These are phyloP conservation scores for Apodemus sylvaticus DNA, from an alignment of 2,113 vertebrate genomes.

Conservation along the genomic window DNA sequence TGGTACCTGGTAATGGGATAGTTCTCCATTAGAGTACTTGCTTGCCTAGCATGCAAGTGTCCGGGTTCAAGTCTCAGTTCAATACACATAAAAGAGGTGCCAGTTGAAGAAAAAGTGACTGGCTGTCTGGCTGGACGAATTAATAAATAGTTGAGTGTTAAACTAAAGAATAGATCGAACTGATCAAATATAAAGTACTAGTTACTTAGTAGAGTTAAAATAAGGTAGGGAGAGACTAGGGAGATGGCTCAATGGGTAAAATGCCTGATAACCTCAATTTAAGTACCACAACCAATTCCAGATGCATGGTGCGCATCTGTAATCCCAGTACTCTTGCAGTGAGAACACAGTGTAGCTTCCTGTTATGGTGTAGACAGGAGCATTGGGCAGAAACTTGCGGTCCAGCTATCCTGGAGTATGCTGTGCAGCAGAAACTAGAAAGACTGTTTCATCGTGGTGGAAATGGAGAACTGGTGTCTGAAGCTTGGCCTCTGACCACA, in stretches of 20 bases:
- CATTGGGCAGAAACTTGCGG: background rate
- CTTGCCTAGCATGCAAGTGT: background rate
- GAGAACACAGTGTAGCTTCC: no score
- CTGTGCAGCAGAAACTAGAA: background rate
- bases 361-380: background rate
- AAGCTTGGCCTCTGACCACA: background rate
- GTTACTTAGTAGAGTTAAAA: slow-evolving; percentile 48
- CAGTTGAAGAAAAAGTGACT: background rate
- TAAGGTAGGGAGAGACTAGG: background rate
- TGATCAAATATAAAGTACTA: background rate
- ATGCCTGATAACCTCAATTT: background rate
- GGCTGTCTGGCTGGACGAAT: background rate
- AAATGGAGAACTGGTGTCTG: background rate
- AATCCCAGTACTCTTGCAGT: background rate
- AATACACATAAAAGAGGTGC: background rate
- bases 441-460: background rate
- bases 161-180: background rate
- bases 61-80: background rate
- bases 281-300: background rate
- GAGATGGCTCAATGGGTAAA: background rate
- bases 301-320: background rate
- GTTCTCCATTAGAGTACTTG: background rate
- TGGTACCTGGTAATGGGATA: background rate
- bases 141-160: slow-evolving; percentile 26
- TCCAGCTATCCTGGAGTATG: background rate